Evolutionary conservation across 2,888 invertebrate genomes (phyloP), one percentile per base, ranked within the genome.

Genomic region (Drosophila lacicola): DNA sequence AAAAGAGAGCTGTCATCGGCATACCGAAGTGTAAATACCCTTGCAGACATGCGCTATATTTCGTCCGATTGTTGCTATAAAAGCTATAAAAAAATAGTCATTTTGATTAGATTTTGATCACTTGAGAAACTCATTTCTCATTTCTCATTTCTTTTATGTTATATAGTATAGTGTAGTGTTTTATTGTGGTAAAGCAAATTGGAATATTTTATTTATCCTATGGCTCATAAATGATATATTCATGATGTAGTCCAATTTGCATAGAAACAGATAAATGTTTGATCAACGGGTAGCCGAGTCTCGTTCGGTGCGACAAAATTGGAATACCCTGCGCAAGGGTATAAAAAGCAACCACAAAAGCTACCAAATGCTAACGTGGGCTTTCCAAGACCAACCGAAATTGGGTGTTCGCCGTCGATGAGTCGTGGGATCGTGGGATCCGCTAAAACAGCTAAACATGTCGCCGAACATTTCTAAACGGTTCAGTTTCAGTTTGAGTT

Each of bases 341-440:
- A 53, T 53, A 17, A 13, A 3, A 39, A 33, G 4, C 11, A 33
- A 41, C 41, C 53, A 41, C 46, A 49, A 34, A 67, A 75, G 47
- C 49, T 25, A 54, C 49, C 64, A 57, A 66, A 70, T 57, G 44
- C 34, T 56, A 66, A 80, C 68, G 65, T 80, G 81, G 81, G 57
- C 80, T 83, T 74, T 70, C 78, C 78, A 67, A 61, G 71, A 54
- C 57, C 55, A 70, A 53, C 64, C 69, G 63, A 76, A 77, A 77
- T 79, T 64, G 65, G 68, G 60, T 71, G 60, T 68, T 57, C 34
- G 57, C 33, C 36, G 49, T 47, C 71, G 73, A 68, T 77, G 80
- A 77, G 65, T 74, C 76, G 79, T 65, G 62, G 77, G 62, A 79
- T 88, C 85, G 82, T 87, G 82, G 88, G 88, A 82, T 70, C 72